Base-by-base conservation (phyloP, 2,113 vertebrate genomes). In the Chascanopsetta lugubris region DNA sequence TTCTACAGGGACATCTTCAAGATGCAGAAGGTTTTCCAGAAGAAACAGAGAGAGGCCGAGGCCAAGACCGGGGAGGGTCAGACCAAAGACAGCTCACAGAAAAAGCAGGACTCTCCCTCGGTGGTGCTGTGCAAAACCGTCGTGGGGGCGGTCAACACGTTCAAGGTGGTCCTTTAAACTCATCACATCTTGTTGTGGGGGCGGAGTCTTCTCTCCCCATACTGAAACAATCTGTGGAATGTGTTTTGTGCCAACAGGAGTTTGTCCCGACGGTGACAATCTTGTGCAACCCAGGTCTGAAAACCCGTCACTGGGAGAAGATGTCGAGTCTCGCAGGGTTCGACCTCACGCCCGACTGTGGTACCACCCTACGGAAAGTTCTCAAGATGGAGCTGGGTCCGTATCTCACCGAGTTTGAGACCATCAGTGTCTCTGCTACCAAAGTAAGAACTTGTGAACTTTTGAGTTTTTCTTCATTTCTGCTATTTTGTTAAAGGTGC, bases 281-380 rank as follows among this genome's bases (percentile, higher is more conserved):
- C 42, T 88, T 99, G 46, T 98, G 97, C 80, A 98, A 98, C 65
- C 95, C 94, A 3, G 95, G 95, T 32, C 85, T 99, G 74, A 92
- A 93, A 87, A n/a, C 83, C 34, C 95, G 94, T 8, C 97, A 99
- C 51, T 99, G 97, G 97, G 69, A 90, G 22, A 92, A 95, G 77
- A 95, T 99, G 93, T 98, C 96, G 53, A 83, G 90, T 51, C 93
- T 95, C 65, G 93, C 91, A 49, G 92, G 90, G 5, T 94, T 89
- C 83, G 94, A 98, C 71, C 89, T 99, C 77, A 96, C 93, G 46
- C 97, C 97, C 49, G 84, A 96, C 55, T 94, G 94, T 75, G 92
- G 93, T 67, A 95, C 93, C 55, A 98, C 95, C 1, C 87, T 99
- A 36, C 93, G 93, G 66, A 97, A 97, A 92, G 62, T 97, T 80